Percentiles rank a stretch among this genome's conserved stretches.
Conservation (phyloP, 2,113 vertebrate species). For the Oreochromis niloticus region DNA sequence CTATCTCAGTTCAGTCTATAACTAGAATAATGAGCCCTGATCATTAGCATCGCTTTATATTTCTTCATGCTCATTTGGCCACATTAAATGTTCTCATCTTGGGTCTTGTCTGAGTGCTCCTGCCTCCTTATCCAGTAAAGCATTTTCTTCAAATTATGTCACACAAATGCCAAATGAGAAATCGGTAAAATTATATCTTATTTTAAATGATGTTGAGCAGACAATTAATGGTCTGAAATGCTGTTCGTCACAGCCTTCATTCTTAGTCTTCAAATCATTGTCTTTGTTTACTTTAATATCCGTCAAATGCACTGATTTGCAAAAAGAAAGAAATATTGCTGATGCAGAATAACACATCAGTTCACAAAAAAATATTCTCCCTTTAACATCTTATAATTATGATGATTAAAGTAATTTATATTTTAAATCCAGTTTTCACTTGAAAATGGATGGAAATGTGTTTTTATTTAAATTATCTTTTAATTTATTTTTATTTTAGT, state of each 20-base stretch:
- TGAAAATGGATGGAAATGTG: neutral
- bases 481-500: neutral
- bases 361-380: neutral
- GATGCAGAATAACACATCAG: neutral
- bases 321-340: neutral
- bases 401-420: neutral
- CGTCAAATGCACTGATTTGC: neutral
- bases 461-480: neutral
- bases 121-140: neutral
- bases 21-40: neutral
- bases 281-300: neutral
- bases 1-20: neutral
- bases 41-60: neutral
- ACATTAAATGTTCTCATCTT: neutral
- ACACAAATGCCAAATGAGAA: neutral
- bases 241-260: neutral
- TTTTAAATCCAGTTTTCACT: neutral
- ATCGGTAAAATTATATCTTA: neutral
- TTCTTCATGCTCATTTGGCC: neutral
- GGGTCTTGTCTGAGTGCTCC: neutral
- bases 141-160: constrained; percentile 14
- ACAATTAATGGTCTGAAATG: neutral
- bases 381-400: neutral
- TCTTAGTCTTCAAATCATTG: neutral
- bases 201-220: neutral